These are phyloP conservation scores for Dicrurus megarhynchus DNA, from an alignment of 2,113 vertebrate genomes.

Conservation along the genomic window DNA sequence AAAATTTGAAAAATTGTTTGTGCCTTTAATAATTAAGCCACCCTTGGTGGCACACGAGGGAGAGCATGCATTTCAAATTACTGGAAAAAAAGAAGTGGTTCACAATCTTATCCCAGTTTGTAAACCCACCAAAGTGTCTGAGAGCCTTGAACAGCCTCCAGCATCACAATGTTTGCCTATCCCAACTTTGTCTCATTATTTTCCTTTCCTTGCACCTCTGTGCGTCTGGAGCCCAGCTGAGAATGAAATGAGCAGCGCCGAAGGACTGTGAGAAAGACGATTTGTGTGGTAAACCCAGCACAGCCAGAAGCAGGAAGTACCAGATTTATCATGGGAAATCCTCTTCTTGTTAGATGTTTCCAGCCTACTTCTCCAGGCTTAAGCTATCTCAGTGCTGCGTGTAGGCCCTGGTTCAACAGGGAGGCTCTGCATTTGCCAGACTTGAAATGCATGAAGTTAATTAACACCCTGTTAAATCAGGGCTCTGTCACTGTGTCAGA, in stretches of 20 bases:
- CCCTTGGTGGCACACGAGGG: slow-evolving; percentile 27
- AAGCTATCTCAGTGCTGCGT: background rate
- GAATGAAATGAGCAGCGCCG: slow-evolving; percentile 40
- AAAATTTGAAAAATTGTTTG: background rate
- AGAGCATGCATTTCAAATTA: slow-evolving; percentile 61
- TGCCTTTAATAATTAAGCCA: slow-evolving; percentile 46
- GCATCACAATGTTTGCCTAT: slow-evolving; percentile 37
- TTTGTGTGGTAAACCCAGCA: slow-evolving; percentile 65
- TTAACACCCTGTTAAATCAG: slow-evolving; percentile 33
- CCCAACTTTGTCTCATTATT: slow-evolving; percentile 47
- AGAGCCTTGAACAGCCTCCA: slow-evolving; percentile 61
- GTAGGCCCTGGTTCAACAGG: background rate
- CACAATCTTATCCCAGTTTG: slow-evolving; percentile 50
- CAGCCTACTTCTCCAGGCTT: slow-evolving; percentile 42
- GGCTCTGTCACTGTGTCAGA: slow-evolving; percentile 4
- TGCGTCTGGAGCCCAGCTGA: slow-evolving; percentile 68
- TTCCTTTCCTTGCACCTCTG: slow-evolving; percentile 47
- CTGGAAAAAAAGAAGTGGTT: background rate
- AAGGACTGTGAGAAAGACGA: slow-evolving; percentile 61
- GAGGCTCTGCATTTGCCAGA: slow-evolving; percentile 2
- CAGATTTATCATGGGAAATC: slow-evolving; percentile 67
- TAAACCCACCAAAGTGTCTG: slow-evolving; percentile 49
- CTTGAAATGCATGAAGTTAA: slow-evolving; percentile 32
- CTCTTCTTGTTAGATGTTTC: slow-evolving; percentile 63
- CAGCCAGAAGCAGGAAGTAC: slow-evolving; percentile 67